Conservation (phyloP, 64 coral and sea anemone genomes). For the Montipora efflorescens region DNA sequence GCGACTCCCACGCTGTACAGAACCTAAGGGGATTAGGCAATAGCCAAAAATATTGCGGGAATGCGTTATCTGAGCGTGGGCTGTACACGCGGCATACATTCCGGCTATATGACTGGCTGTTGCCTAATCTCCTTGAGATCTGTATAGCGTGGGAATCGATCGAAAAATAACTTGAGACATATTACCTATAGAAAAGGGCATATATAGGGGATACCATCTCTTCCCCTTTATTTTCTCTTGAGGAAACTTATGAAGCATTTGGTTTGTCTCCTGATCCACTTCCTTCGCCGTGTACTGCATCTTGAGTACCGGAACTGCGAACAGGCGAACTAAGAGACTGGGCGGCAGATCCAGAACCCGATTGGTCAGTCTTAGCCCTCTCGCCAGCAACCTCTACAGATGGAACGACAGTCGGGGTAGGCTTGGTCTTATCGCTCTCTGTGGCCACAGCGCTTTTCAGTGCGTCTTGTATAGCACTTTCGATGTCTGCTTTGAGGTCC, state of each 20-base stretch:
- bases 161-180: no score
- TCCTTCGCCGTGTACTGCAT: constrained; percentile 2
- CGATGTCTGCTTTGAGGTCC: constrained; percentile 64
- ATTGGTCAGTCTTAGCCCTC: constrained; percentile 19
- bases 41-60: no score
- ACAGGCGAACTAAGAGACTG: background rate
- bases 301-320: background rate
- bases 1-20: no score
- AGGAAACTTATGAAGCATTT: background rate
- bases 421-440: background rate
- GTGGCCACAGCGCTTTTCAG: constrained; percentile 19
- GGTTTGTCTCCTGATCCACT: constrained; percentile 31
- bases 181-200: no score
- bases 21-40: no score
- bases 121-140: no score
- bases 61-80: no score
- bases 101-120: no score
- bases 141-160: no score
- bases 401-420: background rate
- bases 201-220: no score
- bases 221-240: background rate
- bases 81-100: no score
- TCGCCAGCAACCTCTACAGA: background rate
- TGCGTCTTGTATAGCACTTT: constrained; percentile 70
- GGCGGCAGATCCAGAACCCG: constrained; percentile 43